Evolutionary conservation across 30 jellyfish, hydroid and myxozoan species (phyloP).

Genomic region (Nemopilema nomurai): DNA sequence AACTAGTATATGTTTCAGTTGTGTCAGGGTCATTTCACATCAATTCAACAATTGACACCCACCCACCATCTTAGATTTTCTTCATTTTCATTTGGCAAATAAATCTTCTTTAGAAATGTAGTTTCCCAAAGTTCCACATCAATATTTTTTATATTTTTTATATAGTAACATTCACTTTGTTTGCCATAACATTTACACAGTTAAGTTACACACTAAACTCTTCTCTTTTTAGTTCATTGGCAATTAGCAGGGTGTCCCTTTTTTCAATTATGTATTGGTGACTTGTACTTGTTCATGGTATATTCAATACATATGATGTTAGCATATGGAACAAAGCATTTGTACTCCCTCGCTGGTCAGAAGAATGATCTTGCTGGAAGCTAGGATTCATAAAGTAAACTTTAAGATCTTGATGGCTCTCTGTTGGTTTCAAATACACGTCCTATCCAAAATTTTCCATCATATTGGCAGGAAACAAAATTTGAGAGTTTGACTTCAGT

Average conservation of each 20-base stretch:
- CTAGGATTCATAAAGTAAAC: slow-evolving; percentile 16
- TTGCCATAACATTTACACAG: not conserved
- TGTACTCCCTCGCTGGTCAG: slow-evolving; percentile 17
- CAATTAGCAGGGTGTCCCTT: not conserved
- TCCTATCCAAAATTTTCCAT: slow-evolving; percentile 10
- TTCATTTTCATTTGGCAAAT: not conserved
- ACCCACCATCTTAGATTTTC: not conserved
- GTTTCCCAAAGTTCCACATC: not conserved
- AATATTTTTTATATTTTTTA: too few species aligned
- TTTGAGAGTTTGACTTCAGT: not conserved
- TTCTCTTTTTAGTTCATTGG: not conserved
- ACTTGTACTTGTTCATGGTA: slow-evolving; percentile 10
- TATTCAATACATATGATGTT: not conserved
- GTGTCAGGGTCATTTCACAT: too few species aligned
- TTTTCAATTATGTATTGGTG: slow-evolving; percentile 9
- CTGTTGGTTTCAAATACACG: not conserved
- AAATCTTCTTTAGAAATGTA: not conserved
- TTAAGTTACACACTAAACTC: not conserved
- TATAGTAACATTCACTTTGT: not conserved
- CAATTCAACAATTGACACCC: not conserved
- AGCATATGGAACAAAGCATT: slow-evolving; percentile 18
- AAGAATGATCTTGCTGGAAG: slow-evolving; percentile 15
- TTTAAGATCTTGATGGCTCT: not conserved
- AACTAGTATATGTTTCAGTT: too few species aligned
- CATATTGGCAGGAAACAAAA: not conserved